Percentiles rank a stretch among this genome's conserved stretches.
Evolutionary conservation across 1,140 invertebrate genomes (phyloP).

Genomic region (Gryllus bimaculatus): DNA sequence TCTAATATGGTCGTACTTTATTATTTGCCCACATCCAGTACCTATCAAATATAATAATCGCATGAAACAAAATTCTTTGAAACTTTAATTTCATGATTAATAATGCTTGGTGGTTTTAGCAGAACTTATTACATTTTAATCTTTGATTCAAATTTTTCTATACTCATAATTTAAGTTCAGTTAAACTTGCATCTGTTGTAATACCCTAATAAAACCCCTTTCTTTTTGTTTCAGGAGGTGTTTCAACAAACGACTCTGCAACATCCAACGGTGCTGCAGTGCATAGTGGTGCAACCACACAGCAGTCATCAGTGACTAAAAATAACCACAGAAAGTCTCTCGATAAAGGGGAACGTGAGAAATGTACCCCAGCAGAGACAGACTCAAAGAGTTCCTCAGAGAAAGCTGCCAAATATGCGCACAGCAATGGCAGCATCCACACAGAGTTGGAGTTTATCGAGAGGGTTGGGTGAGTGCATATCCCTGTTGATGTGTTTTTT

Average conservation of each 20-base stretch:
- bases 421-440: slow-evolving; percentile 40
- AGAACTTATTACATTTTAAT: too few species aligned
- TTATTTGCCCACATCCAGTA: too few species aligned
- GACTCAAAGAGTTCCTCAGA: slow-evolving; percentile 23
- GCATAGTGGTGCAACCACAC: slow-evolving; percentile 27
- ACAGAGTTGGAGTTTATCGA: slow-evolving; percentile 43
- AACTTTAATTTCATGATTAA: too few species aligned
- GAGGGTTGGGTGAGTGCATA: slow-evolving; percentile 37
- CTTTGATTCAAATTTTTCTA: too few species aligned
- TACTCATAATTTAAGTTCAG: too few species aligned
- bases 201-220: too few species aligned
- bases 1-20: too few species aligned
- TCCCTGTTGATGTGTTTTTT: neutral
- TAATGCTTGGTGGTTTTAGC: too few species aligned
- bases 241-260: slow-evolving; percentile 28
- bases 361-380: slow-evolving; percentile 26
- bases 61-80: too few species aligned
- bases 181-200: too few species aligned
- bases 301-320: slow-evolving; percentile 29
- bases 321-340: slow-evolving; percentile 44
- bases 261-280: slow-evolving; percentile 39
- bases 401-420: slow-evolving; percentile 38
- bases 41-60: too few species aligned
- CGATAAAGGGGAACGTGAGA: slow-evolving; percentile 40
- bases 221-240: neutral